Evolutionary conservation across 2,888 invertebrate genomes (phyloP), one percentile per base, ranked within the genome.

Genomic region (Andrena fulva): DNA sequence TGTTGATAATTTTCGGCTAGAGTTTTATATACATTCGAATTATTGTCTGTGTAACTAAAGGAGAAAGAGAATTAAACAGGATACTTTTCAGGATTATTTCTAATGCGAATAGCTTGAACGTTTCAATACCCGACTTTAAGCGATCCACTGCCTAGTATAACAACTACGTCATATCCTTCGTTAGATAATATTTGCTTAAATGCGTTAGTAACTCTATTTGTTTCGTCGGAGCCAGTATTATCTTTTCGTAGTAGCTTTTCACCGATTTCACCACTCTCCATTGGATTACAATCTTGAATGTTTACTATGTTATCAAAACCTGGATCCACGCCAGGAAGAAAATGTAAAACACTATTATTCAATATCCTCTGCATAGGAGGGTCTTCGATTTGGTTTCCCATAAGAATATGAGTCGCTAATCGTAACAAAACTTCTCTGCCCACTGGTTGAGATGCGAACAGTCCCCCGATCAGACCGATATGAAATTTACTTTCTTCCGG

Each of bases 401-500:
- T 96, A 31, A 97, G 94, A 27, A 99, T 94, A 94, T 99, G 98
- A 0, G 97, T 95, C 0, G 97, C 97, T 87, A 99, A 95, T 93
- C 98, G 96, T 0, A 98, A 91, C 0, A 97, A 94, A 79, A 99
- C 95, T 94, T 99, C 99, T 72, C 98, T 96, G 0, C 98, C 98
- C 20, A 97, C 94, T 0, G 98, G 97, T 91, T 98, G 97, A 0
- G 97, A 96, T 0, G 96, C 97, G 92, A 96, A 97, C 69, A 98
- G 93, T 71, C 98, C 98, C 82, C 98, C 98, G 35, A 98, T 94
- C n/a, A 99, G 93, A 0, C 97, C 96, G 20, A 99, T 95, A 91
- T 97, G 97, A 91, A 97, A 96, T 94, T 98, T 98, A 1, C 95
- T 95, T 92, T 98, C 98, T 90, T 97, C 97, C 0, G 97, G 96